phyloP scores from a whole-genome alignment of 2,113 vertebrate genomes.

The Empidonax traillii region DNA sequence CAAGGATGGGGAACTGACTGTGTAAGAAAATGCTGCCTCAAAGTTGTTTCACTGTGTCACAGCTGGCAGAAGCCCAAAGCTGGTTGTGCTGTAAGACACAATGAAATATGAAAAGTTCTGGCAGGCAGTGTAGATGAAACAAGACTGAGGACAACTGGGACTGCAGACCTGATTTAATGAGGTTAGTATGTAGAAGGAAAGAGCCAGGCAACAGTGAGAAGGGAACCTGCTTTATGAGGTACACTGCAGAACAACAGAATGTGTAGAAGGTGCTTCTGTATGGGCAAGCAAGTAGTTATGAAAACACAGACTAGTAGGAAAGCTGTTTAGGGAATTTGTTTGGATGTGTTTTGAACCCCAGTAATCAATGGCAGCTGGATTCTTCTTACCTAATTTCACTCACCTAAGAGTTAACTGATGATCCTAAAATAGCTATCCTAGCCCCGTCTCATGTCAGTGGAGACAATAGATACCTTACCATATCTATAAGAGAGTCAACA shows the following conservation, averaged over 20 bases:
- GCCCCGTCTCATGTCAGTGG: neutral
- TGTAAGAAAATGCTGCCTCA: neutral
- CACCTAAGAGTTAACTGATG: neutral
- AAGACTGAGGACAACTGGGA: neutral
- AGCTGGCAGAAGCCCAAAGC: constrained; percentile 2
- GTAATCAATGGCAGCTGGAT: neutral
- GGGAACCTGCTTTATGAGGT: neutral
- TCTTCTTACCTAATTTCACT: neutral
- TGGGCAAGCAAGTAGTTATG: neutral
- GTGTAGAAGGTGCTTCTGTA: neutral
- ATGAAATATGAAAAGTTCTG: constrained; percentile 30
- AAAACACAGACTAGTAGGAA: neutral
- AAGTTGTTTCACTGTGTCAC: neutral
- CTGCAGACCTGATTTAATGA: neutral
- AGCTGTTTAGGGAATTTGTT: neutral
- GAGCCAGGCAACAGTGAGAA: neutral
- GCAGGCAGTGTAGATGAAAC: neutral
- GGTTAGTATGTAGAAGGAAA: neutral
- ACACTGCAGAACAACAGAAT: neutral
- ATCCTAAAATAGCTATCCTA: neutral
- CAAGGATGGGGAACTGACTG: neutral
- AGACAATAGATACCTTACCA: neutral
- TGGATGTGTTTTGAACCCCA: neutral
- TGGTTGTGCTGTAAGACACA: neutral
- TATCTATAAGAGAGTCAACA: neutral